phyloP scores from a whole-genome alignment of 2,888 invertebrate genomes.

The Brachynemurus nebulosus region DNA sequence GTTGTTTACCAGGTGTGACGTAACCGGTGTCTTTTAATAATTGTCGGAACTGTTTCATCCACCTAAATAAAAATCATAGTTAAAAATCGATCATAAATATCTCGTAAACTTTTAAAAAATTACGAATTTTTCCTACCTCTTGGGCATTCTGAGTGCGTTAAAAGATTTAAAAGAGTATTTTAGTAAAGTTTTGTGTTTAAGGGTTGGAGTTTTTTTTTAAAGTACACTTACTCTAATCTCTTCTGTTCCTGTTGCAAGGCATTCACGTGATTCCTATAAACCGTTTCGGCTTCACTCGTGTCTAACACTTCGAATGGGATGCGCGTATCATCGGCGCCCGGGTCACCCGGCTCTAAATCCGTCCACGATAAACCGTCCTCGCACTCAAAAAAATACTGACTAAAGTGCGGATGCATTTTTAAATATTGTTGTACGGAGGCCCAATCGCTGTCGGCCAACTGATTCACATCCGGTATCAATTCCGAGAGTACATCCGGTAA shows the following conservation, averaged over 20 bases:
- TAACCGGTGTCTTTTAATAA: constrained; percentile 87
- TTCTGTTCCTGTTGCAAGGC: constrained; percentile 85
- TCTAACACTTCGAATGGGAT: constrained; percentile 89
- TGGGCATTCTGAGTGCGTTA: constrained; percentile 20
- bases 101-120: constrained; percentile 1
- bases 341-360: constrained; percentile 52
- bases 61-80: constrained; percentile 37
- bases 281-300: constrained; percentile 80
- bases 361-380: constrained; percentile 53
- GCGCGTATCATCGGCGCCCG: constrained; percentile 48
- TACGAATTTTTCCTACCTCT: constrained; percentile 17
- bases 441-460: constrained; percentile 70
- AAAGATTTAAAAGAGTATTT: neutral
- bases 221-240: constrained; percentile 72
- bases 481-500: constrained; percentile 63
- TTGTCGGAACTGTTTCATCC: constrained; percentile 89
- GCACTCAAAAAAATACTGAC: constrained; percentile 80
- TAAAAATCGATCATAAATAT: neutral
- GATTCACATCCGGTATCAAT: constrained; percentile 62
- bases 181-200: no score
- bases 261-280: constrained; percentile 83
- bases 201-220: no score
- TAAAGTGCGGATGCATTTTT: constrained; percentile 84
- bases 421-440: constrained; percentile 71
- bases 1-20: constrained; percentile 87